Evolutionary conservation across 2,797 vertebrate genomes (phyloP).

Genomic region (Danio jaintianensis): DNA sequence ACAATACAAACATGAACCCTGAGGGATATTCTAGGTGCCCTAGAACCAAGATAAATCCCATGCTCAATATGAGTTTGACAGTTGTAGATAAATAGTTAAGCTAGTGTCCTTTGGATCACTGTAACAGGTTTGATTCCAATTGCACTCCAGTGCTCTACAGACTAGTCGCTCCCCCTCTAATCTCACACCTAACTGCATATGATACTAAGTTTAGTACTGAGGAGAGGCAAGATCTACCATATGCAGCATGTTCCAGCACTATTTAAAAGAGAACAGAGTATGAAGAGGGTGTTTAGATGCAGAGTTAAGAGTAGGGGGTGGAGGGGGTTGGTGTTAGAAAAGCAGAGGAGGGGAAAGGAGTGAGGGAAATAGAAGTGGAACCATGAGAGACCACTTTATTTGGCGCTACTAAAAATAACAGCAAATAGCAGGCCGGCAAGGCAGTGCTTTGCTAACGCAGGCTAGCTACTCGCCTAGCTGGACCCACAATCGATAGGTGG

Average conservation of each 20-base stretch:
- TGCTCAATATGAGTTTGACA: not conserved
- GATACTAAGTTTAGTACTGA: slow-evolving; percentile 87
- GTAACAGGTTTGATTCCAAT: slow-evolving; percentile 55
- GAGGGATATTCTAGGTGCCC: slow-evolving; percentile 46
- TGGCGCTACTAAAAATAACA: slow-evolving; percentile 90
- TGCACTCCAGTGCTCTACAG: slow-evolving; percentile 67
- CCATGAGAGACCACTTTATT: slow-evolving; percentile 87
- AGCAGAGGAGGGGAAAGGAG: slow-evolving; percentile 12
- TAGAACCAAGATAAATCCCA: slow-evolving; percentile 57
- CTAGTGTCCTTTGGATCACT: slow-evolving; percentile 40
- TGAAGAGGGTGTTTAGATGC: slow-evolving; percentile 32
- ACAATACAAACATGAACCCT: slow-evolving; percentile 66
- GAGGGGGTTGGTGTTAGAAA: slow-evolving; percentile 35
- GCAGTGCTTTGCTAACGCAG: slow-evolving; percentile 66
- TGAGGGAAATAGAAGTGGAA: slow-evolving; percentile 66
- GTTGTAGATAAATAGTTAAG: slow-evolving; percentile 34
- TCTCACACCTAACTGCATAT: slow-evolving; percentile 64
- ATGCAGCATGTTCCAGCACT: slow-evolving; percentile 79
- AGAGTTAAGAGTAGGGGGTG: slow-evolving; percentile 20
- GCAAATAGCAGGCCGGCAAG: slow-evolving; percentile 84
- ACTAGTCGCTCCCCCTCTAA: slow-evolving; percentile 35
- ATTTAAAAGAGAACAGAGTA: slow-evolving; percentile 75
- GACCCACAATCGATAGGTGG: slow-evolving; percentile 92
- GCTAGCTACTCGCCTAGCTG: slow-evolving; percentile 75
- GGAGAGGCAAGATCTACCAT: slow-evolving; percentile 79